Base-by-base conservation (phyloP, 2,797 vertebrate genomes). In the Enteromius treurensis region DNA sequence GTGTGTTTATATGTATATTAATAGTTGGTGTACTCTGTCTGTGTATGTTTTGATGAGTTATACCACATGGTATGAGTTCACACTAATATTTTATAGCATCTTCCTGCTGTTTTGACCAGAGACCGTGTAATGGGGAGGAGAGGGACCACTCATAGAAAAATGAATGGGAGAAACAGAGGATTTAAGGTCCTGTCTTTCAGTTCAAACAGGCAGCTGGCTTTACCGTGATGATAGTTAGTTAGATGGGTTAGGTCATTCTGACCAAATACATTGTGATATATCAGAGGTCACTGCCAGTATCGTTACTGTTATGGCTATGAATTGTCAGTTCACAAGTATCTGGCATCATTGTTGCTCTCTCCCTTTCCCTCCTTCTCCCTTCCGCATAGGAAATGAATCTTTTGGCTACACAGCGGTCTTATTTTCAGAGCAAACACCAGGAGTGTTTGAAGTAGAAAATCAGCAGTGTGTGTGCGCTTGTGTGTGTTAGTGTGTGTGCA, bases 361-460 rank as follows among this genome's bases (percentile, higher is more conserved):
- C 60, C 21, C 34, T 69, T 64, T 79, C 81, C 23, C 60, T 82
- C 49, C 51, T 37, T 79, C 65, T 83, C n/a, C 34, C 67, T 76
- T 83, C 81, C 55, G 62, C 70, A 71, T 70, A 85, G 87, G 87
- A 87, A 88, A 87, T 87, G 37, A 87, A 87, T 81, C 85, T 83
- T 73, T 84, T 85, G 69, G 75, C 78, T 82, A 64, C 87, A 84
- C 83, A 77, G 83, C 69, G 53, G 79, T 68, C 79, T 85, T 87
- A 82, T 86, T 87, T 85, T 82, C 85, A 88, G 83, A 85, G 83
- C 75, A 85, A 82, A 86, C 69, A 85, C 70, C 53, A 42, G 47
- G 70, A 79, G 85, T 86, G 87, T 88, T 87, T 88, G 87, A 87
- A 84, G 81, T 85, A 71, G 81, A 60, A 81, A 82, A 69, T 73